phyloP scores from a whole-genome alignment of 2,888 invertebrate species.

The Cinara cedri region DNA sequence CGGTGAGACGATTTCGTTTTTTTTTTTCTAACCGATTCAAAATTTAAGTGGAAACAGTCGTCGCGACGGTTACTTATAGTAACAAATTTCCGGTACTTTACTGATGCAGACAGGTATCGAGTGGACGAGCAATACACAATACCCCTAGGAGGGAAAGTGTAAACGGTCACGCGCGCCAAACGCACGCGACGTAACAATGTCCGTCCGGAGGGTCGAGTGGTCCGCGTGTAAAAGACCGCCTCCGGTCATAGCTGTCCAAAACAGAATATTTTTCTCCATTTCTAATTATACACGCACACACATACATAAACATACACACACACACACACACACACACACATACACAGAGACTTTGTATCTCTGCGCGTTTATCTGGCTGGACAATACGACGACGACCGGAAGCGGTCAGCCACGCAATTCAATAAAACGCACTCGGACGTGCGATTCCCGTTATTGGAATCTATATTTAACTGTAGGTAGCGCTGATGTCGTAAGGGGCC shows the following conservation, averaged over 20 bases:
- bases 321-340: too few species aligned
- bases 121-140: too few species aligned
- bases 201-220: background rate
- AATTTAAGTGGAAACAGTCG: background rate
- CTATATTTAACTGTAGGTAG: too few species aligned
- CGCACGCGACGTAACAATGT: constrained; percentile 24
- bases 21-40: too few species aligned
- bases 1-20: background rate
- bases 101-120: too few species aligned
- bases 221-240: background rate
- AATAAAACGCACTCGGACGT: background rate
- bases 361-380: background rate
- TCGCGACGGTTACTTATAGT: background rate
- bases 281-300: constrained; percentile 13
- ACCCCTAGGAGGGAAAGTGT: too few species aligned
- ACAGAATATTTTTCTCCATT: constrained; percentile 12
- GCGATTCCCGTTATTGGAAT: too few species aligned
- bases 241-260: constrained; percentile 15
- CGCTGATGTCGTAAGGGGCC: too few species aligned
- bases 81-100: too few species aligned
- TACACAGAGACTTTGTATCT: too few species aligned
- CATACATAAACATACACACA: too few species aligned
- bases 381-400: constrained; percentile 15
- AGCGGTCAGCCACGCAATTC: constrained; percentile 8
- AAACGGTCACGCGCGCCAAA: background rate